Evolutionary conservation across 2,113 vertebrate genomes (phyloP), one percentile per base, ranked within the genome.

Genomic region (Morone chrysops): DNA sequence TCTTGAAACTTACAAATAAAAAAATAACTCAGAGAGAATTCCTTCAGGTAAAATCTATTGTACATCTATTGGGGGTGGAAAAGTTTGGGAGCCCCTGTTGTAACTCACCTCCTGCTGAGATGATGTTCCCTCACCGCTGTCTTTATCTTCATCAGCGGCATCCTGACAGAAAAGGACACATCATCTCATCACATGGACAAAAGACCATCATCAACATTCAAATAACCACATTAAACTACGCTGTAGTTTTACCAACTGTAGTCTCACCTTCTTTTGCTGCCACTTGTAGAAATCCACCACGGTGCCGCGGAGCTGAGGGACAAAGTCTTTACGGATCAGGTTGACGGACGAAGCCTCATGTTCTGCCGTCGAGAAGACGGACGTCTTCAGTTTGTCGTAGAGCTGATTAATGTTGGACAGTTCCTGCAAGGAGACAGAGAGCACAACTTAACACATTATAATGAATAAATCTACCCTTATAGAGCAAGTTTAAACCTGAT

Each of bases 301-400:
- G 0, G 96, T 53, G 57, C 91, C 87, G 62, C 93, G 96, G 6
- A 99, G 94, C 81, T 84, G 94, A 50, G 95, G 90, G 36, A 96
- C 92, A 67, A 97, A 94, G 54, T 97, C 95, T 68, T 95, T 93
- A 51, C 94, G 96, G 88, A 96, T 93, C 90, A 99, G 93, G 82
- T 87, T 94, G 20, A 98, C 41, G 0, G 95, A 84, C 3, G 94
- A 92, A 82, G 94, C 93, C 1, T 89, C 85, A 59, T 90, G 87
- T 13, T 92, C 93, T 8, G 93, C 83, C 17, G 92, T 77, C 18
- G 85, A 62, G 13, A 90, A 95, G 70, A 96, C 92, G 2, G 90
- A 76, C 7, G 92, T 90, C 85, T 99, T 99, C 94, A 98, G 94
- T 83, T 94, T 96, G 70, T 96, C 94, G 69, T 99, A 99, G 89